Percentiles rank a stretch among this genome's conserved stretches.
Evolutionary conservation across 2,797 vertebrate species (phyloP).

Genomic region (Orientallactaga sibirica): DNA sequence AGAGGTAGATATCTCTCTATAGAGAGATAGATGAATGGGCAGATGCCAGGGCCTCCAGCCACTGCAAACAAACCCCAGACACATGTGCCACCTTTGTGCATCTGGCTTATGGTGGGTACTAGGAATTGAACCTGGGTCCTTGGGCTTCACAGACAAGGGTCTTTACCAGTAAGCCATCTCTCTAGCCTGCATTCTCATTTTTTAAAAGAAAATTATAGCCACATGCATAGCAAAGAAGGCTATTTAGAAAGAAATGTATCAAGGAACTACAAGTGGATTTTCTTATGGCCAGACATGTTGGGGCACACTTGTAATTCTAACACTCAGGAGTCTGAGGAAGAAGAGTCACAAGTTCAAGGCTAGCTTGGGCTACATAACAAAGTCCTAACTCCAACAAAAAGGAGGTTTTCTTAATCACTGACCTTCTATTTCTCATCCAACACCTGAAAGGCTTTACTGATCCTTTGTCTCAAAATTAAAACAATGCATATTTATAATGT

Average conservation of each 20-base stretch:
- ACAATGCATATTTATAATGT: background rate
- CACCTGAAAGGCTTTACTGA: background rate
- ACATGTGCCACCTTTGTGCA: too few relatives aligned
- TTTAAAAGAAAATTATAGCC: slow-evolving; percentile 33
- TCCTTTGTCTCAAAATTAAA: background rate
- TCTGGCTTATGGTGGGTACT: too few relatives aligned
- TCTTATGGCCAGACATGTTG: background rate
- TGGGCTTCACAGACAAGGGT: too few relatives aligned
- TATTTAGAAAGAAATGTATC: background rate
- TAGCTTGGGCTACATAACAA: background rate
- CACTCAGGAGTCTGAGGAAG: background rate
- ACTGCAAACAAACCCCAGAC: too few relatives aligned
- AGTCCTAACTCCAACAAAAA: background rate
- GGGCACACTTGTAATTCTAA: background rate
- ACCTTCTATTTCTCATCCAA: slow-evolving; percentile 31
- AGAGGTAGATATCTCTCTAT: too few relatives aligned
- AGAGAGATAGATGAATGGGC: too few relatives aligned
- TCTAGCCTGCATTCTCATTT: background rate
- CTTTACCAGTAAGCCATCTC: too few relatives aligned
- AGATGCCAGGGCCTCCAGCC: too few relatives aligned
- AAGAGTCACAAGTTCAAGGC: background rate
- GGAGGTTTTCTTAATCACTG: background rate
- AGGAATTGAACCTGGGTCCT: too few relatives aligned
- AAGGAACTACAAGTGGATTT: slow-evolving; percentile 3
- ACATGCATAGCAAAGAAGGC: background rate